Conservation (phyloP, 2,888 invertebrate genomes). For the Oegoconia quadripuncta region DNA sequence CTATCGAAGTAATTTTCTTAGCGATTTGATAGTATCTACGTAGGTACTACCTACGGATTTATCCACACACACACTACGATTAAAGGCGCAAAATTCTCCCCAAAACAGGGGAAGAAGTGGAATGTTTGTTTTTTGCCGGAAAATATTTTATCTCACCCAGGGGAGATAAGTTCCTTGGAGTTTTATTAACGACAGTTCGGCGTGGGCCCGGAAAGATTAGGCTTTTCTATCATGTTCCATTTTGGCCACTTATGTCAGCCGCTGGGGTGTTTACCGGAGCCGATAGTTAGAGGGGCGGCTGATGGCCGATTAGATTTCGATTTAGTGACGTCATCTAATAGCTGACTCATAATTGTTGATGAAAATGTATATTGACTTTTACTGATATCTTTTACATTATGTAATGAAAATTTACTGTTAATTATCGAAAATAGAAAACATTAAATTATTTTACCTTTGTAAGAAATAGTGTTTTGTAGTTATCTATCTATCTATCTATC, state of each 20-base stretch:
- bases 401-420: no score
- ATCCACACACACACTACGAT: slow-evolving; percentile 18
- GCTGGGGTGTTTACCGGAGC: slow-evolving; percentile 30
- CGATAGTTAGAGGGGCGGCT: slow-evolving; percentile 13
- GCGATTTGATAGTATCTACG: no score
- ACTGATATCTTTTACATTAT: no score
- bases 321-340: slow-evolving; percentile 1
- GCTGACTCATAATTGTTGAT: no score
- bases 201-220: slow-evolving; percentile 51
- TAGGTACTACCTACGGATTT: background rate
- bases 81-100: slow-evolving; percentile 36
- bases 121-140: slow-evolving; percentile 49
- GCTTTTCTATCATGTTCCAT: slow-evolving; percentile 49
- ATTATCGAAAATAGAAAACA: no score
- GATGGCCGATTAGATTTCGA: slow-evolving; percentile 1
- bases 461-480: no score
- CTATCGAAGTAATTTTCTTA: no score
- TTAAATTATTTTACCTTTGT: no score
- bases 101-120: slow-evolving; percentile 14
- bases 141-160: slow-evolving; percentile 58
- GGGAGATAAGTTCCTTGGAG: slow-evolving; percentile 59
- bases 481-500: no score
- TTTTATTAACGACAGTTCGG: slow-evolving; percentile 69
- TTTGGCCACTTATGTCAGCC: slow-evolving; percentile 47
- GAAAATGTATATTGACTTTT: no score